Evolutionary conservation across 2,113 vertebrate genomes (phyloP), one percentile per base, ranked within the genome.

Genomic region (Myotis davidii): DNA sequence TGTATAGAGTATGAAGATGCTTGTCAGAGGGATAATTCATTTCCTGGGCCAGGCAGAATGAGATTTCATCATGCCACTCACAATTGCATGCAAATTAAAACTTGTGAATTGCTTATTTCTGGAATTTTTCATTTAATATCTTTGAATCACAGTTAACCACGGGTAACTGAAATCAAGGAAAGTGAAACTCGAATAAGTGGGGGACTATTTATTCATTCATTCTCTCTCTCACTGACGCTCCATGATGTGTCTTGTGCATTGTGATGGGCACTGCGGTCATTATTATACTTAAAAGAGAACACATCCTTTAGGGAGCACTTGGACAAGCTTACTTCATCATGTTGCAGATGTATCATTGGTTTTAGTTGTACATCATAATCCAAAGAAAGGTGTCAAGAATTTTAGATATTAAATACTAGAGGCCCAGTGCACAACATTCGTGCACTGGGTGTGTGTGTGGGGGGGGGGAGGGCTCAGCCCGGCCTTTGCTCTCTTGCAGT

Each of bases 401-500:
- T 89, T 83, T 56, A 65, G 12, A 82, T 85, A 65, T 76, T 48
- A 83, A 88, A 76, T 45, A 59, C 45, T 45, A 45, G 45, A 45
- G 45, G 45, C 45, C 45, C 45, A 45, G 45, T 45, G 45, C 45
- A 45, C 1, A 0, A 45, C 45, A 45, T 45, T 45, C 10, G 10
- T 45, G 45, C 45, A 45, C 45, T 45, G 45, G 42, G 42, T 42
- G 42, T 42, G 39, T 39, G 39, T 39, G 39, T 39, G 39, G 39
- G 39, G 39, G 42, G 10, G 45, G 45, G 9, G 45, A 45, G 9
- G 45, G 45, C 45, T 45, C 45, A 45, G 45, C 45, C 45, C 45
- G 9, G 10, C 45, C 45, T 45, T 9, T 45, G 45, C 9, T 10
- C 45, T 45, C 45, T 45, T 45, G 45, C 45, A 45, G 45, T 45